phyloP scores from a whole-genome alignment of 2,113 vertebrate genomes.

The Petroica traversi region DNA sequence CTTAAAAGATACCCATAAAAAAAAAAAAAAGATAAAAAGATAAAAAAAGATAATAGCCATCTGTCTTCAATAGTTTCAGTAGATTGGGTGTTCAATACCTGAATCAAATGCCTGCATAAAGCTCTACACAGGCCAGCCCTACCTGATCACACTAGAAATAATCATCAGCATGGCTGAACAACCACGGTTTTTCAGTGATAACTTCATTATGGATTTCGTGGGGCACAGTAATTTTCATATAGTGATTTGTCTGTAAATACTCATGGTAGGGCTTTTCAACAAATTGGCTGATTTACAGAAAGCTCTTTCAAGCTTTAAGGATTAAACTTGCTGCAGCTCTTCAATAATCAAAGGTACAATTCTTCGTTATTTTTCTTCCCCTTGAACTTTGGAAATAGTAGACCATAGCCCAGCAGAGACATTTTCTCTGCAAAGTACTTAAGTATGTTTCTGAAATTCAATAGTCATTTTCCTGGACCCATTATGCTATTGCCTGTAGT shows the following conservation, averaged over 20 bases:
- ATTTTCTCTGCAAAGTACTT: neutral
- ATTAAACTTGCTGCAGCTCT: neutral
- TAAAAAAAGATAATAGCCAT: neutral
- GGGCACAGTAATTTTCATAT: neutral
- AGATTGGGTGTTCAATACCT: neutral
- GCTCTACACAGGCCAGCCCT: neutral
- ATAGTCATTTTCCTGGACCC: neutral
- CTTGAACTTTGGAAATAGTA: neutral
- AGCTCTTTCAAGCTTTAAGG: neutral
- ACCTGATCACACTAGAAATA: neutral
- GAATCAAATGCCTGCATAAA: neutral
- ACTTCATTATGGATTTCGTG: neutral
- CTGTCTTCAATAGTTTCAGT: neutral
- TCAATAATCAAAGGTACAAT: neutral
- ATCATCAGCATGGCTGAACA: neutral
- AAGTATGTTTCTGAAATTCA: neutral
- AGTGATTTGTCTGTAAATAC: neutral
- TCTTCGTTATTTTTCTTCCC: neutral
- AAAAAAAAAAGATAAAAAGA: neutral
- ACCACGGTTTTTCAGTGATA: neutral
- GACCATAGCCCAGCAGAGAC: neutral
- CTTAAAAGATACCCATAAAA: neutral
- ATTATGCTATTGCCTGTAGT: neutral
- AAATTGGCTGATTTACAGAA: neutral
- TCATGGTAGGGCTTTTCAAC: neutral